Percentiles rank a stretch among this genome's conserved stretches.
Evolutionary conservation across 1,140 invertebrate genomes (phyloP).

Genomic region (Asobara japonica): DNA sequence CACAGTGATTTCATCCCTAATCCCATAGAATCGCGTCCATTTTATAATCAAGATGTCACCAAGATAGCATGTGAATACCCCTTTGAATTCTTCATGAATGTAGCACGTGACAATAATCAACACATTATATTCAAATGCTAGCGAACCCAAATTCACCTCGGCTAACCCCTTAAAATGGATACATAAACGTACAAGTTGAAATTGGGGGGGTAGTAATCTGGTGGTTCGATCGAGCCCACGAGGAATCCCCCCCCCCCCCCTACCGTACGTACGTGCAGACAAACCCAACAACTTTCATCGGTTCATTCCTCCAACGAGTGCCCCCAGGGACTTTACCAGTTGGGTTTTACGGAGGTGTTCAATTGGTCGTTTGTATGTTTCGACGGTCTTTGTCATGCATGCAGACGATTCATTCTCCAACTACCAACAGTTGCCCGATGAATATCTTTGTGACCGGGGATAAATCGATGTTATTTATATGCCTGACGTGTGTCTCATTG

Average conservation of each 20-base stretch:
- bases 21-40: no score
- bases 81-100: no score
- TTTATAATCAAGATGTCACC: no score
- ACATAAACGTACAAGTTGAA: background rate
- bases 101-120: no score
- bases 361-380: background rate
- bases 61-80: no score
- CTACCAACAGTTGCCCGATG: conserved; percentile 41
- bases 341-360: background rate
- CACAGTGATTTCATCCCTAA: no score
- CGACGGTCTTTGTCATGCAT: conserved; percentile 3
- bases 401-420: conserved; percentile 7
- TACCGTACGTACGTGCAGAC: background rate
- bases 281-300: background rate
- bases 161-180: no score
- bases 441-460: conserved; percentile 53
- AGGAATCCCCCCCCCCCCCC: background rate
- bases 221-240: conserved; percentile 17
- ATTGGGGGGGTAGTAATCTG: conserved; percentile 25
- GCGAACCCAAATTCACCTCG: no score
- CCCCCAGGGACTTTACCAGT: background rate
- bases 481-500: conserved; percentile 54
- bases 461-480: conserved; percentile 59
- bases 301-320: no score
- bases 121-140: no score